A percentile compares a stretch with the other conserved stretches of the same genome.
Evolutionary conservation across 2,797 vertebrate species (phyloP).

Genomic region (Tolypeutes matacus): DNA sequence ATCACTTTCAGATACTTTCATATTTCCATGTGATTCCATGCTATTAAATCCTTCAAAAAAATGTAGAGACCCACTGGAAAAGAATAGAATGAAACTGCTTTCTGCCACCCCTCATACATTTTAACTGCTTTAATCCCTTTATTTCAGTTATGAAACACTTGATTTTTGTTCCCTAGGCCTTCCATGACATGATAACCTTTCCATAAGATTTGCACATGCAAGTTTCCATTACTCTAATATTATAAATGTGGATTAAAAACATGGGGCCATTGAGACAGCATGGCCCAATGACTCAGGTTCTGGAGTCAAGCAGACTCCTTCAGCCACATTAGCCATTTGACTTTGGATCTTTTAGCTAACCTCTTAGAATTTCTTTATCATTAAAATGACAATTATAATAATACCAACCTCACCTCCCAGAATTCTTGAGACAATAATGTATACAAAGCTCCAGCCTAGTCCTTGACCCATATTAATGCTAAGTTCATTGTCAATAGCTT

Average conservation of each 20-base stretch:
- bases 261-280: background rate
- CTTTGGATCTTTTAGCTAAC: background rate
- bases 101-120: background rate
- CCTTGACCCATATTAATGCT: background rate
- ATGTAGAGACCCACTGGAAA: background rate
- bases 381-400: background rate
- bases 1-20: conserved; percentile 33
- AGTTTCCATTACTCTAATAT: background rate
- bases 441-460: background rate
- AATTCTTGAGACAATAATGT: background rate
- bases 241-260: background rate
- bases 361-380: background rate
- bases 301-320: background rate
- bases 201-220: background rate
- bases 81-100: background rate
- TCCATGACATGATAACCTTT: background rate
- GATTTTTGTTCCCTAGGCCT: background rate
- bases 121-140: conserved; percentile 26
- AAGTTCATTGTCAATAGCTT: background rate
- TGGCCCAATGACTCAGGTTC: background rate
- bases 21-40: conserved; percentile 23
- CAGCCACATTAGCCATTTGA: background rate
- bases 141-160: conserved; percentile 37
- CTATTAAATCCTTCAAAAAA: conserved; percentile 53
- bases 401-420: background rate